phyloP scores from a whole-genome alignment of 2,888 invertebrate genomes.

The Copidosoma aretas region DNA sequence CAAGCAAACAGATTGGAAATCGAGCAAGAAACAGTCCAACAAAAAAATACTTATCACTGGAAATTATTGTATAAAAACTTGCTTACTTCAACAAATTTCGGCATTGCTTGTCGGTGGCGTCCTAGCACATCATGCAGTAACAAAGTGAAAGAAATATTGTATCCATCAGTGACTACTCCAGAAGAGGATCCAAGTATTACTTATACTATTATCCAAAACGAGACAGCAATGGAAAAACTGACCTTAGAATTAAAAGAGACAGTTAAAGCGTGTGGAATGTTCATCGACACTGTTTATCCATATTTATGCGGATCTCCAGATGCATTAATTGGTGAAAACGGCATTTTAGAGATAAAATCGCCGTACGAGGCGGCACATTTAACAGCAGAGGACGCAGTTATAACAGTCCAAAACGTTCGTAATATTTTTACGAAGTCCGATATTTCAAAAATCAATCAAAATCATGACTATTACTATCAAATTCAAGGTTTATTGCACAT shows the following conservation, averaged over 20 bases:
- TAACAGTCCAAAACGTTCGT: not conserved
- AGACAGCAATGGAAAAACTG: too few species aligned
- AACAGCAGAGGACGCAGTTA: not conserved
- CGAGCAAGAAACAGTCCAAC: not conserved
- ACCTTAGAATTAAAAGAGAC: too few species aligned
- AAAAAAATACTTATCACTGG: not conserved
- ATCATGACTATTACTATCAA: not conserved
- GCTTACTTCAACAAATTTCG: not conserved
- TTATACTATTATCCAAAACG: not conserved
- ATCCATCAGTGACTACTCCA: not conserved
- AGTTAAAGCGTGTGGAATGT: too few species aligned
- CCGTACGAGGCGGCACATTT: not conserved
- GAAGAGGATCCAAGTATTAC: not conserved
- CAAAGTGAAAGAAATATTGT: not conserved
- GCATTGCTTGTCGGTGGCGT: too few species aligned
- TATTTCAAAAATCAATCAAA: not conserved
- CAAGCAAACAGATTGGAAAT: not conserved
- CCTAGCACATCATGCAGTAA: not conserved
- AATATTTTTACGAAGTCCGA: not conserved
- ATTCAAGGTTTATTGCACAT: not conserved
- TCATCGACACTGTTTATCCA: not conserved
- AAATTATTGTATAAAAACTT: not conserved
- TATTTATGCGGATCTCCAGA: not conserved
- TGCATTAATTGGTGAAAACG: not conserved
- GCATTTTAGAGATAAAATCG: not conserved